Percentiles rank a stretch among this genome's conserved stretches.
Evolutionary conservation across 2,888 invertebrate species (phyloP).

Genomic region (Drosophila suboccidentalis): DNA sequence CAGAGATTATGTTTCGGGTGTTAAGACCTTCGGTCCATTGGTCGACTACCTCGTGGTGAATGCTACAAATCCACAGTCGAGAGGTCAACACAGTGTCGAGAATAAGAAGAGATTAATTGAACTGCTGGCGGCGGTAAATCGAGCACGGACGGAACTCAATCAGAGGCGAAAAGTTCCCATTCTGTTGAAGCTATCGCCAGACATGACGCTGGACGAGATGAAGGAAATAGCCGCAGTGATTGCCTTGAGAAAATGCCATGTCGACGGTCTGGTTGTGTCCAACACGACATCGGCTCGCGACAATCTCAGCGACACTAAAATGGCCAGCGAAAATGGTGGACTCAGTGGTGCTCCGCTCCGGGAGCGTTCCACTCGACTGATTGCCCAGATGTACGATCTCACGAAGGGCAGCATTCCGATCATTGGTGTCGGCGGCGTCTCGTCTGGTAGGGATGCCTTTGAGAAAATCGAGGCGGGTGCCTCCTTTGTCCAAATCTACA

Average conservation of each 20-base stretch:
- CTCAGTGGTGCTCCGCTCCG: slow-evolving; percentile 89
- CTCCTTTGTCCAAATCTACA: slow-evolving; percentile 95
- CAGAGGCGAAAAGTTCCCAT: slow-evolving; percentile 89
- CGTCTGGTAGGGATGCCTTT: slow-evolving; percentile 95
- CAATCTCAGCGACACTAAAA: not conserved
- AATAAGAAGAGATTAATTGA: slow-evolving; percentile 90
- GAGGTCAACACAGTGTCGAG: slow-evolving; percentile 94
- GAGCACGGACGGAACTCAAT: slow-evolving; percentile 87
- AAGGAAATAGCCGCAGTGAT: slow-evolving; percentile 93
- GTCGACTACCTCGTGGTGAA: slow-evolving; percentile 99
- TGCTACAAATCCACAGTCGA: slow-evolving; percentile 97
- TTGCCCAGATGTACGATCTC: slow-evolving; percentile 93
- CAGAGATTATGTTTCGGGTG: slow-evolving; percentile 93
- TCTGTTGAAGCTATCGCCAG: slow-evolving; percentile 96
- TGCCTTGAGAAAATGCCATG: slow-evolving; percentile 87
- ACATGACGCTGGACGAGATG: slow-evolving; percentile 91
- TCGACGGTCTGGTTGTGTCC: slow-evolving; percentile 97
- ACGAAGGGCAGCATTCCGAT: slow-evolving; percentile 94
- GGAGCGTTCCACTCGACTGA: slow-evolving; percentile 75
- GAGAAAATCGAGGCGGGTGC: slow-evolving; percentile 98
- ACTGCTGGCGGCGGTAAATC: slow-evolving; percentile 89
- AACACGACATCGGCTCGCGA: slow-evolving; percentile 92
- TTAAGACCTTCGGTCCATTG: slow-evolving; percentile 91
- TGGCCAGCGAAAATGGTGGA: slow-evolving; percentile 92
- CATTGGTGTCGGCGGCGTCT: slow-evolving; percentile 98